These are phyloP conservation scores for Thrips palmi DNA, from an alignment of 1,140 invertebrate species.

Conservation along the genomic window DNA sequence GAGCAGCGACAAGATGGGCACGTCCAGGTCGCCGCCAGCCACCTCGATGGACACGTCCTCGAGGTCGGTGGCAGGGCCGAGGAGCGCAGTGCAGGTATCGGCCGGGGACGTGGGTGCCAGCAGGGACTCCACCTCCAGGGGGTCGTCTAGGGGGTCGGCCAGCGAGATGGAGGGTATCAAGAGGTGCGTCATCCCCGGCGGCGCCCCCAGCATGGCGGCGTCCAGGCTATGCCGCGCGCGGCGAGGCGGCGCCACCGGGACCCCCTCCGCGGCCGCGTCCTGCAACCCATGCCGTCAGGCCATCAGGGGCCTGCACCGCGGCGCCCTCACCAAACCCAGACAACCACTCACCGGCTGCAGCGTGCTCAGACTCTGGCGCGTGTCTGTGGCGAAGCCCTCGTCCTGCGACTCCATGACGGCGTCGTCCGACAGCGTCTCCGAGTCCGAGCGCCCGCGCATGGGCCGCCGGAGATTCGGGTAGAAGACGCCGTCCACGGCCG, in stretches of 20 bases:
- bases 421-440: constrained; percentile 46
- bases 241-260: too few relatives aligned
- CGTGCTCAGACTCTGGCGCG: constrained; percentile 2
- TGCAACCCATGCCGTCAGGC: constrained; percentile 16
- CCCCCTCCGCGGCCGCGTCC: too few relatives aligned
- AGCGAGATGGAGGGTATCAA: too few relatives aligned
- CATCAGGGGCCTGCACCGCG: background rate
- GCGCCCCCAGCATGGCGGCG: too few relatives aligned
- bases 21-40: constrained; percentile 42
- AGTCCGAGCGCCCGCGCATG: constrained; percentile 40
- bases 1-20: constrained; percentile 25
- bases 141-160: too few relatives aligned
- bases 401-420: constrained; percentile 46
- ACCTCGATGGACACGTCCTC: constrained; percentile 42
- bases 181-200: too few relatives aligned
- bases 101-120: too few relatives aligned
- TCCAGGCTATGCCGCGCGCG: too few relatives aligned
- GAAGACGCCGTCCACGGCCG: constrained; percentile 21
- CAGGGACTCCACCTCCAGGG: too few relatives aligned
- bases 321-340: background rate
- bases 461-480: too few relatives aligned
- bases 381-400: constrained; percentile 46
- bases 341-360: background rate
- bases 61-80: too few relatives aligned
- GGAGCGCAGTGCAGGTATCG: too few relatives aligned